Base-by-base conservation (phyloP, 2,797 vertebrate genomes). In the Sebastes melanostomus region DNA sequence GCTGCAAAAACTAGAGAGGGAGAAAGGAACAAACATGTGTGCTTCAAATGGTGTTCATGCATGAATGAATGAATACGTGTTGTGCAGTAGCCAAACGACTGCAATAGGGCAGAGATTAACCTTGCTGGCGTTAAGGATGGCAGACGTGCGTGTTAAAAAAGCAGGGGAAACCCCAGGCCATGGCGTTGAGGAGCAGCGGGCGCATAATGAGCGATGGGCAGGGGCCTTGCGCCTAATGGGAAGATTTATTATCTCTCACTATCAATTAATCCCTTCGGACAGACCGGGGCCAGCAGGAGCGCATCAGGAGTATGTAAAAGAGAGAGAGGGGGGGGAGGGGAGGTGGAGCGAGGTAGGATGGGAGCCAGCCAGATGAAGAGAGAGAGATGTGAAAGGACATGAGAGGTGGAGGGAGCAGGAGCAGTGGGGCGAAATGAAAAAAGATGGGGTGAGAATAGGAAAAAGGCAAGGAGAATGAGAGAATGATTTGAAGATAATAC, bases 211-310 rank as follows among this genome's bases (percentile, higher is more conserved):
- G 92, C 81, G 76, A 94, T 90, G 91, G 90, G 90, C 86, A 91
- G 91, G 88, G 89, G 88, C 89, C 86, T 86, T 73, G 56, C 75
- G 84, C 93, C 92, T 95, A 95, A 95, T 95, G 90, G 93, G 83
- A 90, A 94, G 93, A 95, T 96, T 94, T 95, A 95, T 95, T 94
- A 95, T 95, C 93, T 93, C 91, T 95, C 94, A 93, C 91, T 93
- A 94, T 95, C 93, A 96, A 94, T 95, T 94, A 95, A 95, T 95
- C 94, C 95, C 93, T 77, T 77, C 65, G 89, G 94, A 93, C 91
- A 91, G 91, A 91, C 82, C 36, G 66, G 80, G 86, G 90, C 91
- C 85, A 89, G 85, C 84, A 89, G 84, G 88, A 93, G 87, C 77
- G 61, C 88, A 93, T 82, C 87, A 84, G 80, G 82, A 93, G 86